phyloP scores from a whole-genome alignment of 2,113 vertebrate species.

The Tragelaphus strepsiceros region DNA sequence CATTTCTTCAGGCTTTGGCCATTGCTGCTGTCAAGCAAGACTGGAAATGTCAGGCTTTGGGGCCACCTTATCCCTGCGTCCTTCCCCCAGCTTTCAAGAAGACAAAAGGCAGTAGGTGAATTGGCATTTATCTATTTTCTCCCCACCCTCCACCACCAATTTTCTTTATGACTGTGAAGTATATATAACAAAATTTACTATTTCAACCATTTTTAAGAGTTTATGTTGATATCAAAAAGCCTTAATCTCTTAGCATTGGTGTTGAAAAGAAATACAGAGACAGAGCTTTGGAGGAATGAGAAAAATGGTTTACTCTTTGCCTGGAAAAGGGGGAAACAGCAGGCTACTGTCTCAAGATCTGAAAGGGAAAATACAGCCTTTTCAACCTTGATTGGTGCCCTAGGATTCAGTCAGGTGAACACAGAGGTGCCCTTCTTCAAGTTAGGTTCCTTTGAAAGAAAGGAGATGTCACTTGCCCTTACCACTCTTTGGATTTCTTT shows the following conservation, averaged over 20 bases:
- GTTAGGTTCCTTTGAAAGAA: neutral
- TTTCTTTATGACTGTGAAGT: neutral
- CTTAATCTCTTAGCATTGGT: neutral
- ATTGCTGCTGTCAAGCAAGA: neutral
- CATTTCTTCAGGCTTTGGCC: neutral
- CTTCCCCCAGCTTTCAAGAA: neutral
- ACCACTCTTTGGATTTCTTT: neutral
- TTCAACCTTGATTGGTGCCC: neutral
- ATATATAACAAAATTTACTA: neutral
- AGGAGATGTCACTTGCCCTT: neutral
- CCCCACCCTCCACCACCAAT: fast-evolving
- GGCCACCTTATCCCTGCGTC: neutral
- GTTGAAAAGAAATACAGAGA: neutral
- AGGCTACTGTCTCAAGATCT: neutral
- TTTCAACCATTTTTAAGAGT: neutral
- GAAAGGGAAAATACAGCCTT: neutral
- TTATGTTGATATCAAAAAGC: neutral
- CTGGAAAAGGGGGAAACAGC: neutral
- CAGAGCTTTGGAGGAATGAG: neutral
- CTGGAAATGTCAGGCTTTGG: neutral
- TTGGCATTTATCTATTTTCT: neutral
- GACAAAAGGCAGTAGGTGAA: neutral
- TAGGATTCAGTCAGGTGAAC: neutral
- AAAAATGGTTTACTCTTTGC: neutral
- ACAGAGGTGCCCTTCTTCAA: neutral